phyloP scores from a whole-genome alignment of 30 jellyfish, hydroid and myxozoan genomes.

The Hydra vulgaris region DNA sequence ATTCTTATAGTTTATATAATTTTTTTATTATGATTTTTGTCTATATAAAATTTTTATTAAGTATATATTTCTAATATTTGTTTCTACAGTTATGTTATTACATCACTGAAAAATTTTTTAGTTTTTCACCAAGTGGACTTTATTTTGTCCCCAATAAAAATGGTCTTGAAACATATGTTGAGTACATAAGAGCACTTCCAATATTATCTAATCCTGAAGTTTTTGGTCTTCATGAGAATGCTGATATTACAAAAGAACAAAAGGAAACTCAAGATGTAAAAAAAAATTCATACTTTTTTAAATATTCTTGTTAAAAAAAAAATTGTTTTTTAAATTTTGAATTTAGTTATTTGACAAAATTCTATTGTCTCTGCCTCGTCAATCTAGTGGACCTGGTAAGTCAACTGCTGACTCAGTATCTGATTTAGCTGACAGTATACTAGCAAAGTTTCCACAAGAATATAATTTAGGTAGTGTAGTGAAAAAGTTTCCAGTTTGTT shows the following conservation, averaged over 20 bases:
- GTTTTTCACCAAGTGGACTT: conserved; percentile 95
- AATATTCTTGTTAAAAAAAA: too few relatives aligned
- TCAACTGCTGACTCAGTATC: conserved; percentile 89
- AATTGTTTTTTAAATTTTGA: too few relatives aligned
- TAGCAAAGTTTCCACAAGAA: conserved; percentile 77
- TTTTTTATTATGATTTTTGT: too few relatives aligned
- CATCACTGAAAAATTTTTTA: too few relatives aligned
- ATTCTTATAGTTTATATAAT: too few relatives aligned
- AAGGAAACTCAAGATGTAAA: conserved; percentile 92
- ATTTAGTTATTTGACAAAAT: conserved; percentile 79
- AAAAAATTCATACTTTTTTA: background rate
- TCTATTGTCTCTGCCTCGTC: conserved; percentile 89
- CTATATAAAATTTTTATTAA: too few relatives aligned
- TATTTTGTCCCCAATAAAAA: conserved; percentile 85
- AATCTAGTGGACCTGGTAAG: conserved; percentile 87
- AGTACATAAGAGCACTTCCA: conserved; percentile 72
- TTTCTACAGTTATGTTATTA: too few relatives aligned
- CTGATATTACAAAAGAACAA: conserved; percentile 95
- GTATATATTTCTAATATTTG: too few relatives aligned
- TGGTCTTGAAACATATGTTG: conserved; percentile 59
- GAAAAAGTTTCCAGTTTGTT: conserved; percentile 82
- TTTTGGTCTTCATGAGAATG: conserved; percentile 94
- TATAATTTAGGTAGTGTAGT: conserved; percentile 73
- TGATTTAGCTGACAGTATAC: conserved; percentile 85
- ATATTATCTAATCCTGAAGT: conserved; percentile 94